Evolutionary conservation across 2,888 invertebrate genomes (phyloP).

Genomic region (Pherbina coryleti): DNA sequence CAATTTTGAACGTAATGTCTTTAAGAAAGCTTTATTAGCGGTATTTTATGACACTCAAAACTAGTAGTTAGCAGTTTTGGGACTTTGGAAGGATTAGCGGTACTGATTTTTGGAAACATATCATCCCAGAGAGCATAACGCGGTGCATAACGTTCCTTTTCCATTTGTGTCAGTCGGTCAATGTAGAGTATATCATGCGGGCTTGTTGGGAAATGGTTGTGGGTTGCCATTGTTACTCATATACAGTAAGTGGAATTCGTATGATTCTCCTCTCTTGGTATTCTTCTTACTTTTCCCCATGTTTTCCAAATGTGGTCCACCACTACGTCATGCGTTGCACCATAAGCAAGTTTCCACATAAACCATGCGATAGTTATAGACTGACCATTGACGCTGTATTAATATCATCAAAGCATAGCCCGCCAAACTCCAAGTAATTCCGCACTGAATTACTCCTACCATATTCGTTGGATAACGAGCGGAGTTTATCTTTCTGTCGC

Average conservation of each 20-base stretch:
- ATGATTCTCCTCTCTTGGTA: conserved; percentile 42
- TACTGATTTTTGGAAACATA: neutral
- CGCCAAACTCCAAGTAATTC: conserved; percentile 56
- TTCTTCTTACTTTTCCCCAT: conserved; percentile 55
- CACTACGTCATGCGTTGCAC: conserved; percentile 67
- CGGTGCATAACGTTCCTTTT: conserved; percentile 44
- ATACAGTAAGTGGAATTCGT: neutral
- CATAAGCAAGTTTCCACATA: conserved; percentile 72
- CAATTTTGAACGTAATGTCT: neutral
- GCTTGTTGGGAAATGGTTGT: conserved; percentile 41
- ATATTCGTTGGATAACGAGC: conserved; percentile 37
- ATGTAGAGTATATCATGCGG: conserved; percentile 51
- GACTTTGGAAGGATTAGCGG: neutral
- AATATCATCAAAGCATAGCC: conserved; percentile 73
- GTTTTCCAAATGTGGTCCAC: conserved; percentile 66
- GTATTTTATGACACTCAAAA: neutral
- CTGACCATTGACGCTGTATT: conserved; percentile 70
- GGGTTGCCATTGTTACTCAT: conserved; percentile 51
- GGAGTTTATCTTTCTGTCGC: neutral
- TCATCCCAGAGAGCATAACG: conserved; percentile 58
- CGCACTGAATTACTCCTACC: conserved; percentile 51
- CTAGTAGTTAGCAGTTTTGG: neutral
- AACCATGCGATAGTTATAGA: conserved; percentile 75
- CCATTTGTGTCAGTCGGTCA: conserved; percentile 44
- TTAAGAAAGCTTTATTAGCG: neutral